Conservation (phyloP, 2,113 vertebrate species). For the Typhlomys cinereus region DNA sequence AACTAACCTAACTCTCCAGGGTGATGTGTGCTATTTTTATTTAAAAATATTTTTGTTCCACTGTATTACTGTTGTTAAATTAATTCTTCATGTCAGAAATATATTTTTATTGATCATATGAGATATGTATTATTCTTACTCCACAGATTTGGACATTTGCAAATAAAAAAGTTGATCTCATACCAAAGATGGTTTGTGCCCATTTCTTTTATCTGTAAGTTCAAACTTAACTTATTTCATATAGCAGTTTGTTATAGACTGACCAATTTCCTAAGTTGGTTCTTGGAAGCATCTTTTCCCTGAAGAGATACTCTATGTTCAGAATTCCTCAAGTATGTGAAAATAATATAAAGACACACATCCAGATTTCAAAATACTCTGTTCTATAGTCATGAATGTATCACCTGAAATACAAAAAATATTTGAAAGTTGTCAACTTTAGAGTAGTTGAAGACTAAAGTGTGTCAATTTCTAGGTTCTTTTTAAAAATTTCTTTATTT, state of each 20-base stretch:
- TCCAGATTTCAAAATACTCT: slow-evolving; percentile 33
- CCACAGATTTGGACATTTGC: background rate
- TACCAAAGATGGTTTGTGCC: background rate
- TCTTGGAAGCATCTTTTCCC: slow-evolving; percentile 3
- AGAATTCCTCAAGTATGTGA: background rate
- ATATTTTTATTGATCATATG: background rate
- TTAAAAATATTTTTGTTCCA: slow-evolving; percentile 6
- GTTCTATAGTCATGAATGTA: background rate
- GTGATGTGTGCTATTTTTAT: background rate
- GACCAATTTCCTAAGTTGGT: background rate
- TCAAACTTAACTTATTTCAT: too few species aligned
- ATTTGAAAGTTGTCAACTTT: slow-evolving; percentile 18
- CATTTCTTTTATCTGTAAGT: slow-evolving; percentile 13
- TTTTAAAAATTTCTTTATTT: too few species aligned
- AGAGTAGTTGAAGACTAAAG: background rate
- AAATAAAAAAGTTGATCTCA: background rate
- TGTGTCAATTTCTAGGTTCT: too few species aligned
- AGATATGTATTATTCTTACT: background rate
- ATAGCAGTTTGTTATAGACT: background rate
- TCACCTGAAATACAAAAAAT: slow-evolving; percentile 23
- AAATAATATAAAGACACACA: background rate
- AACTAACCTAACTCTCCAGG: background rate
- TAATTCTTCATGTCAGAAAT: slow-evolving; percentile 5
- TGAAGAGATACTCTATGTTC: background rate
- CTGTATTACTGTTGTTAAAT: background rate